Conservation (phyloP, 2,888 invertebrate species). For the Drosophila lutescens region DNA sequence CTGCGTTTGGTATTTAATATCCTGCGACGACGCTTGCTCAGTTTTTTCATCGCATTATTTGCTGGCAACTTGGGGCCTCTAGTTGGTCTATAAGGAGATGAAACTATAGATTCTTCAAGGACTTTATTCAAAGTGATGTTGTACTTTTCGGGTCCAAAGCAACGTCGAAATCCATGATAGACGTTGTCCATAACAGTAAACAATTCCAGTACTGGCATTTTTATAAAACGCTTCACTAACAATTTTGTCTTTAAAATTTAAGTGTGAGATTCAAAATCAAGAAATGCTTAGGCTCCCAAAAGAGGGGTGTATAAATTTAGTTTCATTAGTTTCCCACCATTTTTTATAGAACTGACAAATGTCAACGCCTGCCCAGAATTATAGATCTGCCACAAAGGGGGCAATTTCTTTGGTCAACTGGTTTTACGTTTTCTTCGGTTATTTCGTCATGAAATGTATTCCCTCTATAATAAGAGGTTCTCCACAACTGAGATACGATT, state of each 20-base stretch:
- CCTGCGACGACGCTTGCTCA: background rate
- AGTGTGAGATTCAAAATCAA: background rate
- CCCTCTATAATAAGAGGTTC: background rate
- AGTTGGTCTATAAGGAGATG: background rate
- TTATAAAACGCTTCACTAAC: background rate
- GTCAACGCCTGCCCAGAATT: background rate
- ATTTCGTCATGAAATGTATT: background rate
- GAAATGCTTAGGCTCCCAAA: background rate
- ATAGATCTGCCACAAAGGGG: background rate
- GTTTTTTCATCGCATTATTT: conserved; percentile 1
- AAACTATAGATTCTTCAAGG: background rate
- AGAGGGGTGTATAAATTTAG: background rate
- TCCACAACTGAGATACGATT: background rate
- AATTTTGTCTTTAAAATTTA: conserved; percentile 23
- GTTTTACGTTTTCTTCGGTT: background rate
- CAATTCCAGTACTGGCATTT: conserved; percentile 34
- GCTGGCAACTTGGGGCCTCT: background rate
- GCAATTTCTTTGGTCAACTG: background rate
- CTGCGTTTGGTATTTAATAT: background rate
- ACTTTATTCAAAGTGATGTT: background rate
- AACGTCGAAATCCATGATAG: conserved; percentile 10
- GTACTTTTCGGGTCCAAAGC: background rate
- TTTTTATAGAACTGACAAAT: background rate
- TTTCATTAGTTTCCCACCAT: background rate
- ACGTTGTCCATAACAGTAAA: conserved; percentile 4